A percentile compares a stretch with the other conserved stretches of the same genome.
phyloP scores from a whole-genome alignment of 2,797 vertebrate species.

The Caiman crocodilus region DNA sequence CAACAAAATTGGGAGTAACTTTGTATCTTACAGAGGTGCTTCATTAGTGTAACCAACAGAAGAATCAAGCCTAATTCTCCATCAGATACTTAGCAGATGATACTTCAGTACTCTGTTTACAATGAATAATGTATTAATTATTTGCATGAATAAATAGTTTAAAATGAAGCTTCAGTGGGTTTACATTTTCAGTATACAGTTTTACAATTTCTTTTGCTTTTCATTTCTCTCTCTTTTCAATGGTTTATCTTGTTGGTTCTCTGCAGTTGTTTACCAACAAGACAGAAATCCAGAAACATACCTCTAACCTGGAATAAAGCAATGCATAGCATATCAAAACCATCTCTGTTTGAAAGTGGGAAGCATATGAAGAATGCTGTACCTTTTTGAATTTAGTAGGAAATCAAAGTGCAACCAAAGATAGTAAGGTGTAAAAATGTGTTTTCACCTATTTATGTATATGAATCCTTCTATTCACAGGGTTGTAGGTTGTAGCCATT shows the following conservation, averaged over 20 bases:
- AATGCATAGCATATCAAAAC: not conserved
- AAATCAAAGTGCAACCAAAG: not conserved
- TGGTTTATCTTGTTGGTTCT: not conserved
- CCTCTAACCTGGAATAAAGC: not conserved
- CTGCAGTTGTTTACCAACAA: not conserved
- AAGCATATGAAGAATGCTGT: not conserved
- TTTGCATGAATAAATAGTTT: constrained; percentile 20
- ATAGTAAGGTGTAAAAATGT: accelerated
- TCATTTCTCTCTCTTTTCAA: not conserved
- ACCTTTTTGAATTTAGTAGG: not conserved
- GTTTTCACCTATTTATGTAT: not conserved
- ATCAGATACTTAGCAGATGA: constrained; percentile 9
- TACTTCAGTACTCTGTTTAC: not conserved
- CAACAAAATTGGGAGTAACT: not conserved
- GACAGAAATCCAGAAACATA: not conserved
- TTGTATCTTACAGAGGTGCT: not conserved
- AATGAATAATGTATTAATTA: constrained; percentile 45
- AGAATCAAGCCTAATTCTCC: not conserved
- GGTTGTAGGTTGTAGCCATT: too few relatives aligned
- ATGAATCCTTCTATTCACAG: not conserved
- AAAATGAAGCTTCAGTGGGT: constrained; percentile 47
- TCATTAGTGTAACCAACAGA: not conserved
- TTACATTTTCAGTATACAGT: not conserved
- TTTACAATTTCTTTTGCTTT: constrained; percentile 14
- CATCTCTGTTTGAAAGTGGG: not conserved